Percentiles rank a stretch among this genome's conserved stretches.
Evolutionary conservation across 1,140 invertebrate genomes (phyloP).

Genomic region (Cherax quadricarinatus): DNA sequence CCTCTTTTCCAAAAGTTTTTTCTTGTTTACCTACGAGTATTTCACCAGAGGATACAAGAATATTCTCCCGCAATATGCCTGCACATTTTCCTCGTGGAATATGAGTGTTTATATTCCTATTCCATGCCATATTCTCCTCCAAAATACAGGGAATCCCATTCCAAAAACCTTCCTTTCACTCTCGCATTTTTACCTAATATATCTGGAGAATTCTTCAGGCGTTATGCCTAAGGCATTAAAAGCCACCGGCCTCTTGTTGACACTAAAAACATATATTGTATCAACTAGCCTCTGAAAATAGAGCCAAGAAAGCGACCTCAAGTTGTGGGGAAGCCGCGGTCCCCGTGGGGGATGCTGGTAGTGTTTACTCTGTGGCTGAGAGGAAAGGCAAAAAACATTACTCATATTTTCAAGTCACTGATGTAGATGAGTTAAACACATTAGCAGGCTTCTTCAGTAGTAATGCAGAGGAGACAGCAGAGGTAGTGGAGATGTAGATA

Average conservation of each 20-base stretch:
- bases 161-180: not conserved
- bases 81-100: not conserved
- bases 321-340: not conserved
- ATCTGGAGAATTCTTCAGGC: not conserved
- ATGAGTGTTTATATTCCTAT: not conserved
- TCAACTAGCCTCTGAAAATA: not conserved
- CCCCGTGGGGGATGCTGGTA: not conserved
- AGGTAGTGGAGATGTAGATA: too few relatives aligned
- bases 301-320: not conserved
- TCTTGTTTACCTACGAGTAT: not conserved
- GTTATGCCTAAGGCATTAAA: not conserved
- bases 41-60: not conserved
- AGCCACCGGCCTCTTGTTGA: not conserved
- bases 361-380: not conserved
- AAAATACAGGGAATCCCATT: not conserved
- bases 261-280: slow-evolving; percentile 14
- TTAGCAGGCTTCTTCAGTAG: too few relatives aligned
- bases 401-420: too few relatives aligned
- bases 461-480: too few relatives aligned
- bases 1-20: not conserved
- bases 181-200: not conserved
- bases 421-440: too few relatives aligned
- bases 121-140: not conserved
- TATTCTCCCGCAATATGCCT: not conserved
- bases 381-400: not conserved